phyloP scores from a whole-genome alignment of 1,140 invertebrate species.

The Lanistes nyassanus region DNA sequence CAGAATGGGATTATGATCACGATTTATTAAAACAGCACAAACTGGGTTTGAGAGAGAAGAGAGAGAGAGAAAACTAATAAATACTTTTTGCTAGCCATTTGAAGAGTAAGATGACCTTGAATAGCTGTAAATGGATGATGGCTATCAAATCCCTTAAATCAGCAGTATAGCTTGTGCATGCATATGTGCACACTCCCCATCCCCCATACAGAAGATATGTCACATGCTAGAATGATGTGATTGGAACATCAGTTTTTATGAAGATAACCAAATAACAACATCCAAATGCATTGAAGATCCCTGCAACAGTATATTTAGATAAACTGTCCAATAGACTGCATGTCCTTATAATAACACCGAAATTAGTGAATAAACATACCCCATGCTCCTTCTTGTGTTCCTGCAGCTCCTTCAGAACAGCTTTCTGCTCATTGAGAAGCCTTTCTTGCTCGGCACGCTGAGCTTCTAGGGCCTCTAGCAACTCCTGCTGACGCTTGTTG shows the following conservation, averaged over 20 bases:
- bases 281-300: too few relatives aligned
- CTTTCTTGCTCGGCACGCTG: slow-evolving; percentile 70
- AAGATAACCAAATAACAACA: too few relatives aligned
- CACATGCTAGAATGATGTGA: too few relatives aligned
- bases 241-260: too few relatives aligned
- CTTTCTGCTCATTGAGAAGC: slow-evolving; percentile 51
- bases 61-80: slow-evolving; percentile 18
- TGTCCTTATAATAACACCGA: slow-evolving; percentile 3
- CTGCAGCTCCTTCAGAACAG: slow-evolving; percentile 71
- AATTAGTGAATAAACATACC: background rate
- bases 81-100: slow-evolving; percentile 1
- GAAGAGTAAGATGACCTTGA: too few relatives aligned
- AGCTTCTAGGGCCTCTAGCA: slow-evolving; percentile 67
- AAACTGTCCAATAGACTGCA: slow-evolving; percentile 5
- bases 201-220: too few relatives aligned
- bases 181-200: too few relatives aligned
- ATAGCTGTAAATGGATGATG: too few relatives aligned
- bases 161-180: too few relatives aligned
- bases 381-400: slow-evolving; percentile 55
- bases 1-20: background rate
- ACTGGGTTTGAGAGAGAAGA: too few relatives aligned
- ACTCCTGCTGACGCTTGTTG: slow-evolving; percentile 70
- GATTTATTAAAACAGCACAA: background rate
- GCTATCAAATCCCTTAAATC: too few relatives aligned
- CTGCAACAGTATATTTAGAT: too few relatives aligned